Percentiles rank a stretch among this genome's conserved stretches.
phyloP scores from a whole-genome alignment of 2,113 vertebrate genomes.

The Onychostruthus taczanowskii region DNA sequence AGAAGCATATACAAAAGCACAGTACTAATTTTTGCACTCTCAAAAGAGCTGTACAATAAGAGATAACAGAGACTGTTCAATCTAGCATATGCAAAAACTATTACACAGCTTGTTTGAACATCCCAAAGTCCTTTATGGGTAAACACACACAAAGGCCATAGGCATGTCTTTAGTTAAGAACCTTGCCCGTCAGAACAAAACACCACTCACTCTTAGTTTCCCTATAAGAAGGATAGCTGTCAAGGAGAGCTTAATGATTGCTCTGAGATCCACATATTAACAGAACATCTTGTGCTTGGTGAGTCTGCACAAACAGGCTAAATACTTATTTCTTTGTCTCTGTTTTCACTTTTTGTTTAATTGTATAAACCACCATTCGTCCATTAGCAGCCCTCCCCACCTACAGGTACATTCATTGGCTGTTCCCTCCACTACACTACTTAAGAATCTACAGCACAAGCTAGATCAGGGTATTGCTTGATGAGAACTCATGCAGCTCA shows the following conservation, averaged over 20 bases:
- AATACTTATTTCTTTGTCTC: neutral
- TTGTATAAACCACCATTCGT: neutral
- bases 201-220: neutral
- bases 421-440: neutral
- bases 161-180: neutral
- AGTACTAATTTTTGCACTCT: neutral
- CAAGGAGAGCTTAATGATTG: neutral
- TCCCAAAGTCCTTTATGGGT: neutral
- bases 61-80: neutral
- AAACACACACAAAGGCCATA: neutral
- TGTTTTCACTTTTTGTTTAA: neutral
- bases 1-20: neutral
- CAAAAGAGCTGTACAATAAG: neutral
- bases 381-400: neutral
- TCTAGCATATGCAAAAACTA: neutral
- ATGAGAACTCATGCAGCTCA: neutral
- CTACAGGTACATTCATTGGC: rapidly evolving
- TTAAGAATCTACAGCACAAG: neutral
- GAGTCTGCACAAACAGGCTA: neutral
- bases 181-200: neutral
- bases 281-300: neutral
- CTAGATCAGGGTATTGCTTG: neutral
- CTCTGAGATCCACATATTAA: neutral
- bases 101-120: neutral
- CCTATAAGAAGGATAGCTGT: rapidly evolving